A percentile compares a stretch with the other conserved stretches of the same genome.
These are phyloP conservation scores for Eristalis intricaria DNA, from an alignment of 2,888 invertebrate species.

Conservation along the genomic window DNA sequence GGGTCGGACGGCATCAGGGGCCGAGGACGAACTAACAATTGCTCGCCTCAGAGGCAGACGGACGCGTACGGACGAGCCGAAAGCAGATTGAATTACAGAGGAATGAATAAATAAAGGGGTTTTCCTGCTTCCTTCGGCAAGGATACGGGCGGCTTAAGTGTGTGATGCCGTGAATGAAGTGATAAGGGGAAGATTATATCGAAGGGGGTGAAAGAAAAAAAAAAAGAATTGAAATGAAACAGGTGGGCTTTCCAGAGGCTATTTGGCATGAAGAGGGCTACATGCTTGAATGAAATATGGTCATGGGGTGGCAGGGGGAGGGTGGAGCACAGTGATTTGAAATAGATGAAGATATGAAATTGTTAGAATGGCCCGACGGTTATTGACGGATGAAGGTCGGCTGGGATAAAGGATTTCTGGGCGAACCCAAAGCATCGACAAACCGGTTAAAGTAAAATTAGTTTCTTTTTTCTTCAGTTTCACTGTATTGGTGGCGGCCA, in stretches of 20 bases:
- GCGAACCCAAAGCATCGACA: not conserved
- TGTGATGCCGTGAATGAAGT: not conserved
- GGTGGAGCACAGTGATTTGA: not conserved
- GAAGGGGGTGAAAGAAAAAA: not conserved
- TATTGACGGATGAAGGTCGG: not conserved
- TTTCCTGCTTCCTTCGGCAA: not conserved
- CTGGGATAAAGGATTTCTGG: not conserved
- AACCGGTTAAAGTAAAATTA: too few species aligned
- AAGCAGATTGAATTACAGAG: not conserved
- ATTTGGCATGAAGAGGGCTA: not conserved
- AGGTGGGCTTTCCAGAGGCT: not conserved
- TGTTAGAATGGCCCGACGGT: not conserved
- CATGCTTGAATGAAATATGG: not conserved
- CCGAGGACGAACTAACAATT: not conserved
- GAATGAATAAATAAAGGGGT: conserved; percentile 5
- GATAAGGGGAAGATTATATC: not conserved
- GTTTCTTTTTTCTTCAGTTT: not conserved
- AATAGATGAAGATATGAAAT: not conserved
- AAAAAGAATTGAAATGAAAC: not conserved
- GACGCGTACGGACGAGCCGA: not conserved
- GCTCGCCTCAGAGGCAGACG: not conserved
- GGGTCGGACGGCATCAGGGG: not conserved
- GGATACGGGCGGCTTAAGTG: not conserved
- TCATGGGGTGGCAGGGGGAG: not conserved
- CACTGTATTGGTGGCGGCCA: too few species aligned